Percentiles rank a stretch among this genome's conserved stretches.
phyloP scores from a whole-genome alignment of 1,140 invertebrate species.

The Limonius californicus region DNA sequence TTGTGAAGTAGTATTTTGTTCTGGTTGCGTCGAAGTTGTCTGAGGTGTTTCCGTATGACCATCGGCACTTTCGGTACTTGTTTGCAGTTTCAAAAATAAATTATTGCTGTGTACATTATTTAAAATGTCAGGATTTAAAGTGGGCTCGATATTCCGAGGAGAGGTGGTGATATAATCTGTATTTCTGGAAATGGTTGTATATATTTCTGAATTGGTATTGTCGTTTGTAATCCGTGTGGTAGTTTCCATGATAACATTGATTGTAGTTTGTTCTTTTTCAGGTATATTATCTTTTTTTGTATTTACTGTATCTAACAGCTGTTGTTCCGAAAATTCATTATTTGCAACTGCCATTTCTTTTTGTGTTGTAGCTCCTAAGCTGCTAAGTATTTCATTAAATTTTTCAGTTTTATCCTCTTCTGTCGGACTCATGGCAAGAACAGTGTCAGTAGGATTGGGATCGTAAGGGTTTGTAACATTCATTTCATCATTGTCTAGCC shows the following conservation, averaged over 20 bases:
- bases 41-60: not conserved
- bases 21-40: not conserved
- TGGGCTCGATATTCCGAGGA: slow-evolving; percentile 27
- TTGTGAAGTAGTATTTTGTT: slow-evolving; percentile 10
- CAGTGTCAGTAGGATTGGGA: slow-evolving; percentile 29
- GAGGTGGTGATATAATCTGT: not conserved
- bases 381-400: slow-evolving; percentile 22
- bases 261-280: not conserved
- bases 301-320: not conserved
- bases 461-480: slow-evolving; percentile 44
- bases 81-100: slow-evolving; percentile 26
- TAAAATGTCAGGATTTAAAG: slow-evolving; percentile 36
- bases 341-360: not conserved
- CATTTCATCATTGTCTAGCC: slow-evolving; percentile 45
- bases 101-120: slow-evolving; percentile 44
- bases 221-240: not conserved
- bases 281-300: not conserved
- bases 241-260: not conserved
- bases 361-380: too few relatives aligned
- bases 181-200: too few relatives aligned
- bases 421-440: slow-evolving; percentile 27
- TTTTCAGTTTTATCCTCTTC: slow-evolving; percentile 21
- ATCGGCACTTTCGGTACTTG: not conserved
- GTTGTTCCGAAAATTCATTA: not conserved
- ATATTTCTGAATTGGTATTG: not conserved